Percentiles rank a stretch among this genome's conserved stretches.
phyloP scores from a whole-genome alignment of 2,888 invertebrate species.

The Drosophila nigritarsus region DNA sequence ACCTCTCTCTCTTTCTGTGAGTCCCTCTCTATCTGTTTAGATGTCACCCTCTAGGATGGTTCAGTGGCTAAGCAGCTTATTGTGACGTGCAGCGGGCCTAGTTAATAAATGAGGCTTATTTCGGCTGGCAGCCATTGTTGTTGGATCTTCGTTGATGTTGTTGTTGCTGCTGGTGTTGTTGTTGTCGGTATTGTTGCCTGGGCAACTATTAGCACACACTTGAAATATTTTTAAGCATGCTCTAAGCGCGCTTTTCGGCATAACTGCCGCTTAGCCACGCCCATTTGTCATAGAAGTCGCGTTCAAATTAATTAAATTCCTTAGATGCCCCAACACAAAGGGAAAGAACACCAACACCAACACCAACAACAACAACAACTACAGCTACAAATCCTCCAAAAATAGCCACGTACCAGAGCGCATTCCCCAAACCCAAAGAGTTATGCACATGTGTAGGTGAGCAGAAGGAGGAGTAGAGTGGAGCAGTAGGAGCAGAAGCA shows the following conservation, averaged over 20 bases:
- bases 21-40: not conserved
- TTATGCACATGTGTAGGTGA: constrained; percentile 4
- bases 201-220: constrained; percentile 66
- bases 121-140: constrained; percentile 56
- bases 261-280: constrained; percentile 68
- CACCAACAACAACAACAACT: not conserved
- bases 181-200: constrained; percentile 40
- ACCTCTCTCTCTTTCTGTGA: not conserved
- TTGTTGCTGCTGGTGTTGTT: constrained; percentile 6
- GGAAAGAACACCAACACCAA: constrained; percentile 15
- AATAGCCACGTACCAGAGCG: constrained; percentile 63
- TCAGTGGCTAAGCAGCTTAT: constrained; percentile 67
- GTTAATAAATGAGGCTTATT: constrained; percentile 66
- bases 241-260: constrained; percentile 69
- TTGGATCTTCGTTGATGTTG: constrained; percentile 6
- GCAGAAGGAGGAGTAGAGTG: not conserved
- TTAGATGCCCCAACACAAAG: constrained; percentile 47
- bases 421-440: constrained; percentile 49
- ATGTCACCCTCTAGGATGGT: constrained; percentile 54
- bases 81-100: constrained; percentile 55
- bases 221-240: constrained; percentile 57
- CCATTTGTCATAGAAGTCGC: constrained; percentile 75
- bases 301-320: constrained; percentile 80
- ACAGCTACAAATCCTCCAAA: constrained; percentile 37
- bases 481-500: constrained; percentile 7